Base-by-base conservation (phyloP, 2,888 invertebrate genomes). In the Pheosia tremula region DNA sequence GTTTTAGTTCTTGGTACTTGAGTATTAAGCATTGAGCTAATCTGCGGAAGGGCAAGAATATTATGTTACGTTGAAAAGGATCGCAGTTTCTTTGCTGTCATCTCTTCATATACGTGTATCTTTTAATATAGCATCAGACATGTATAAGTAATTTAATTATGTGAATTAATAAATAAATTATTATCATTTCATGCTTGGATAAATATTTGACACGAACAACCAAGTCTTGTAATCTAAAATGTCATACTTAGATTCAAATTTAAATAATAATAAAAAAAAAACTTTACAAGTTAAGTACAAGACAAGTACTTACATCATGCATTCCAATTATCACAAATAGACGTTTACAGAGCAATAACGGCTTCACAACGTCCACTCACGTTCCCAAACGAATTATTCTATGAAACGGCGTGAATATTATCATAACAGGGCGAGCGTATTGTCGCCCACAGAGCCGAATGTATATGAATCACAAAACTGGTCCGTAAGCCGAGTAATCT, bases 381-480 rank as follows among this genome's bases (percentile, higher is more conserved):
- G 59, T 68, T 73, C 66, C 64, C 56, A 59, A 8, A 83, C 88
- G 82, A 87, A 89, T 89, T 86, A 86, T 89, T 88, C 83, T 86
- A 86, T 79, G 82, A 84, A 86, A 84, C 80, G 79, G 77, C 81
- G 76, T 68, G 80, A 87, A 88, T 88, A 93, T 93, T 93, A 93
- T 91, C 91, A 93, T 93, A 93, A 92, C 92, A 89, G 91, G 89
- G 74, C 67, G 69, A 43, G 64, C 60, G 80, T 73, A 83, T 83
- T 81, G 88, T 91, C 91, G 90, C 91, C 91, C 90, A 92, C 88
- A 71, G 87, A 74, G 69, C 80, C 80, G 79, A 78, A 82, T 73
- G 83, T 87, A 90, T 91, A 90, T 89, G 90, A 89, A 91, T 92
- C 89, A 90, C 91, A 91, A 92, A 93, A 91, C 90, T 87, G 81